Evolutionary conservation across 2,888 invertebrate genomes (phyloP).

Genomic region (Campoplex nolae): DNA sequence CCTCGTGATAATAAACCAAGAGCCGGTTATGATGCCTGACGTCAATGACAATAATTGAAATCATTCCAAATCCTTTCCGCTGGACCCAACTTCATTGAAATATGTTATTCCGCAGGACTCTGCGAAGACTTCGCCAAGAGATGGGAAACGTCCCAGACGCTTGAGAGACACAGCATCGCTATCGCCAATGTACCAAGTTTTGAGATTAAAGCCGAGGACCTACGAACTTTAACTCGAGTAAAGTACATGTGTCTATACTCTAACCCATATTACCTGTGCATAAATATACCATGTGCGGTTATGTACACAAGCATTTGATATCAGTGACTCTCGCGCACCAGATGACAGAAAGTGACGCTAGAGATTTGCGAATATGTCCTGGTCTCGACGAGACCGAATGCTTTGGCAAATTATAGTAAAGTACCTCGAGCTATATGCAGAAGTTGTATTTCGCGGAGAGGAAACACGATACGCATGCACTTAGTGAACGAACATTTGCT

Average conservation of each 20-base stretch:
- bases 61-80: not conserved
- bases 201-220: not conserved
- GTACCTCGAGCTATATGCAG: not conserved
- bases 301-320: constrained; percentile 30
- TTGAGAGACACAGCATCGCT: too few species aligned
- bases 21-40: not conserved
- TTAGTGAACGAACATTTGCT: constrained; percentile 15
- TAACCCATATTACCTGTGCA: not conserved
- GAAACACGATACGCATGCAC: constrained; percentile 43
- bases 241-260: constrained; percentile 1
- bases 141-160: not conserved
- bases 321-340: not conserved
- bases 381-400: constrained; percentile 36
- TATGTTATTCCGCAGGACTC: not conserved
- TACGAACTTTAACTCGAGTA: constrained; percentile 36
- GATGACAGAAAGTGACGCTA: constrained; percentile 13
- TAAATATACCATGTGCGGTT: constrained; percentile 9
- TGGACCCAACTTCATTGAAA: not conserved
- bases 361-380: constrained; percentile 25
- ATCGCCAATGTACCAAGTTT: constrained; percentile 19
- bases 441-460: constrained; percentile 23
- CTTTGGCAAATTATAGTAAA: constrained; percentile 54
- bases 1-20: constrained; percentile 35
- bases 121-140: not conserved
- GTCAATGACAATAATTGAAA: not conserved